A percentile compares a stretch with the other conserved stretches of the same genome.
Evolutionary conservation across 2,888 invertebrate species (phyloP).

Genomic region (Tanytarsus gracilentus): DNA sequence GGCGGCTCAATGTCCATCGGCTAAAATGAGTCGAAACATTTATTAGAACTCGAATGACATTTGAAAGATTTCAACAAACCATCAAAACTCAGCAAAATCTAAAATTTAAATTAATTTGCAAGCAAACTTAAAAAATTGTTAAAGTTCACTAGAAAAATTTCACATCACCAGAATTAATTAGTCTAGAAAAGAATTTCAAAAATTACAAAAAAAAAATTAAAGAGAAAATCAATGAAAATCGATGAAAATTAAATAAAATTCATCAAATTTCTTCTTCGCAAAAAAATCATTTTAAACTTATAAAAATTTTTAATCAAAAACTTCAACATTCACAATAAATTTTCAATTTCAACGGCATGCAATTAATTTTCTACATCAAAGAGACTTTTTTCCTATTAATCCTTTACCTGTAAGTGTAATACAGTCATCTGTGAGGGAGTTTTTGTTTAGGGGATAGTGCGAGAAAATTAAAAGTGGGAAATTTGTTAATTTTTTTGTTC

Average conservation of each 20-base stretch:
- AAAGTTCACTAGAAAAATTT: too few species aligned
- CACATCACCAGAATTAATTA: background rate
- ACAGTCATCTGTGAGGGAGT: slow-evolving; percentile 24
- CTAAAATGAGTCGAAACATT: background rate
- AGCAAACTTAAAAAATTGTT: too few species aligned
- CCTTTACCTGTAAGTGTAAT: slow-evolving; percentile 26
- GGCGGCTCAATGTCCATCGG: slow-evolving; percentile 28
- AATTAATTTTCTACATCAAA: background rate
- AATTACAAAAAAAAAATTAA: background rate
- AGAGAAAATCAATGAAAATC: background rate
- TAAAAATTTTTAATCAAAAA: background rate
- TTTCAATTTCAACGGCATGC: too few species aligned
- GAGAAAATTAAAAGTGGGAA: background rate
- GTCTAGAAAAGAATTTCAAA: background rate
- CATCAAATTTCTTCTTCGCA: background rate
- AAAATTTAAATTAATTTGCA: too few species aligned
- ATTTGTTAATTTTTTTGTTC: slow-evolving; percentile 1
- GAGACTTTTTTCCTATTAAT: background rate
- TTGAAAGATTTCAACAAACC: background rate
- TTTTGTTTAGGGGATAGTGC: background rate
- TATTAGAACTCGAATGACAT: background rate
- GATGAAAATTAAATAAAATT: background rate
- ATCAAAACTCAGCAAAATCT: background rate
- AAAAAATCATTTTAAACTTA: background rate
- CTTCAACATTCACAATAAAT: background rate